Evolutionary conservation across 2,113 vertebrate genomes (phyloP).

Genomic region (Sinocyclocheilus maitianheensis): DNA sequence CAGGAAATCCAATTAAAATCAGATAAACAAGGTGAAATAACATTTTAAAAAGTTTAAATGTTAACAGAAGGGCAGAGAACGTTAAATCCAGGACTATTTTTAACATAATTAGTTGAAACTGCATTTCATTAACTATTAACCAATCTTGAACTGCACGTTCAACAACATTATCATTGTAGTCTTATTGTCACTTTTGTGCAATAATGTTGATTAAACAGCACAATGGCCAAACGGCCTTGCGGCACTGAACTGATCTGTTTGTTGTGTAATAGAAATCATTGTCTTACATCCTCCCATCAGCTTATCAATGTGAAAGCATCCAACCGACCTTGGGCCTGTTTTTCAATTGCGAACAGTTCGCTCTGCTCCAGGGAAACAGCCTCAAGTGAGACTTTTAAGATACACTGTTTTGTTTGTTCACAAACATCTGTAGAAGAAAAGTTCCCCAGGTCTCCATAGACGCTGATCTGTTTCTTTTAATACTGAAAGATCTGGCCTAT

Average conservation of each 20-base stretch:
- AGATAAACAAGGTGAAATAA: neutral
- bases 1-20: conserved; percentile 22
- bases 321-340: neutral
- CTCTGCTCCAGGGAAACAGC: conserved; percentile 2
- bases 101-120: neutral
- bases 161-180: neutral
- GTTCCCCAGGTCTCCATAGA: neutral
- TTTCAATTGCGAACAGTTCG: neutral
- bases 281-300: neutral
- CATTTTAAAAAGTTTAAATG: neutral
- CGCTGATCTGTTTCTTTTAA: neutral
- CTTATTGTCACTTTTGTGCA: neutral
- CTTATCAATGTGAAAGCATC: neutral
- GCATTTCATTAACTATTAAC: neutral
- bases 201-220: neutral
- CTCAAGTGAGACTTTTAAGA: neutral
- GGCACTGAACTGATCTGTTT: neutral
- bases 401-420: neutral
- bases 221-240: neutral
- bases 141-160: neutral
- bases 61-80: neutral
- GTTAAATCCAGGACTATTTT: neutral
- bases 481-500: neutral
- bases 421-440: neutral
- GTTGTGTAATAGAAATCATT: conserved; percentile 28